Evolutionary conservation across 2,797 vertebrate genomes (phyloP).

Genomic region (Melanotaenia parkinsoni): DNA sequence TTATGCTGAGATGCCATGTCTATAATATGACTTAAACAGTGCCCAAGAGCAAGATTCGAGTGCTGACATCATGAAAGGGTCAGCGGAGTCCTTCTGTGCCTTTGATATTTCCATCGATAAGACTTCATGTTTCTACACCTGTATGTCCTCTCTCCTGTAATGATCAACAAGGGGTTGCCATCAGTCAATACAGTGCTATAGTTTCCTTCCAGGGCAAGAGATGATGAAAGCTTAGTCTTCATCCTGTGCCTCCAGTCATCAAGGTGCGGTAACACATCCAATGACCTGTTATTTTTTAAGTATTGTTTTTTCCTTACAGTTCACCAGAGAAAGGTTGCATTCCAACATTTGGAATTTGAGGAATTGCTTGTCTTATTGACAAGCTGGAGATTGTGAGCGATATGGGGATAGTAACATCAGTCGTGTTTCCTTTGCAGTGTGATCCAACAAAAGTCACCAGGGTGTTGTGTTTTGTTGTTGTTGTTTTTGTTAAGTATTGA

Average conservation of each 20-base stretch:
- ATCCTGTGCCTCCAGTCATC: slow-evolving; percentile 64
- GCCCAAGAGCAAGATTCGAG: slow-evolving; percentile 65
- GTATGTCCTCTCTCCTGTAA: slow-evolving; percentile 70
- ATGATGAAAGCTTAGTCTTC: slow-evolving; percentile 68
- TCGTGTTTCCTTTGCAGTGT: slow-evolving; percentile 51
- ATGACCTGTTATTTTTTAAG: slow-evolving; percentile 43
- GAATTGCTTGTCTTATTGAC: slow-evolving; percentile 55
- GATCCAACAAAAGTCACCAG: slow-evolving; percentile 66
- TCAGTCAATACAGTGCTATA: slow-evolving; percentile 69
- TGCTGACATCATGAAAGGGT: slow-evolving; percentile 69
- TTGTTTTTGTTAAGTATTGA: slow-evolving; percentile 80
- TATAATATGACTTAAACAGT: slow-evolving; percentile 78
- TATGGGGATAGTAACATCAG: slow-evolving; percentile 44
- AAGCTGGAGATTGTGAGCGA: slow-evolving; percentile 49
- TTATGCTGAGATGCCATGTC: slow-evolving; percentile 80
- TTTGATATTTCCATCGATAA: slow-evolving; percentile 83
- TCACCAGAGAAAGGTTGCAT: slow-evolving; percentile 48
- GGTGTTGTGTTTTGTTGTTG: slow-evolving; percentile 69
- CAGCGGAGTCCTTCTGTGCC: slow-evolving; percentile 72
- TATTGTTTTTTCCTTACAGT: slow-evolving; percentile 35
- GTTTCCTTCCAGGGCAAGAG: slow-evolving; percentile 65
- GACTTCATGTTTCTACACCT: slow-evolving; percentile 73
- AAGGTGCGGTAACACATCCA: slow-evolving; percentile 51
- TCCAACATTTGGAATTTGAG: slow-evolving; percentile 58
- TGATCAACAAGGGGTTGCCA: slow-evolving; percentile 74